Evolutionary conservation across 1,140 invertebrate genomes (phyloP).

Genomic region (Heliconius hermathena): DNA sequence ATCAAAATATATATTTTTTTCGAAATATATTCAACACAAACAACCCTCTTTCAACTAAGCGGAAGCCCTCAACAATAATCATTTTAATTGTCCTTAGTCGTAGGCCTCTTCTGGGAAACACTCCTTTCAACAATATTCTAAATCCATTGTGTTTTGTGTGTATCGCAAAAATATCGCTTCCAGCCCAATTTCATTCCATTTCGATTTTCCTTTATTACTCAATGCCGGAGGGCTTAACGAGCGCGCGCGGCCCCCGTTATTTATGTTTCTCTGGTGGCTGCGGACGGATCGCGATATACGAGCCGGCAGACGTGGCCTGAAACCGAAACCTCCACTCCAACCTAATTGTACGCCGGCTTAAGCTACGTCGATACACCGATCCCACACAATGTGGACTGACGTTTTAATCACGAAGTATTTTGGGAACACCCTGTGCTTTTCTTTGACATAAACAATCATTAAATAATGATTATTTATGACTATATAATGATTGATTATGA

Average conservation of each 20-base stretch:
- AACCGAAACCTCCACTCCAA: conserved; percentile 69
- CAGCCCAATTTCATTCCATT: conserved; percentile 80
- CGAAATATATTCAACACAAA: conserved; percentile 63
- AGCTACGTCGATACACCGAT: conserved; percentile 62
- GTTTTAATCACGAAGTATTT: conserved; percentile 36
- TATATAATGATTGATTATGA: background rate
- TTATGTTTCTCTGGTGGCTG: conserved; percentile 79
- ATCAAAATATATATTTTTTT: conserved; percentile 65
- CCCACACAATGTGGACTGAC: conserved; percentile 38
- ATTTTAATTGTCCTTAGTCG: conserved; percentile 73
- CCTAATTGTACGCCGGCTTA: conserved; percentile 75
- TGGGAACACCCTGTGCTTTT: background rate
- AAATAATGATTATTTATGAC: background rate
- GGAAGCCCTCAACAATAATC: conserved; percentile 66
- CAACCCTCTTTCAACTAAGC: conserved; percentile 58
- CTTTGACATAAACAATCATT: background rate
- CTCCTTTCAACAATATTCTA: conserved; percentile 70
- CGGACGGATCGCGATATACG: conserved; percentile 77
- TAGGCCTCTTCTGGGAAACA: conserved; percentile 62
- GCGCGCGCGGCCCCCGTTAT: conserved; percentile 73
- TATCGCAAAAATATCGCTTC: conserved; percentile 78
- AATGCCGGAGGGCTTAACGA: conserved; percentile 78
- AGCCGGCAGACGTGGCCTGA: conserved; percentile 62
- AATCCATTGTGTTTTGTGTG: conserved; percentile 73
- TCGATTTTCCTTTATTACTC: conserved; percentile 81